Conservation (phyloP, 2,888 invertebrate species). For the Heliconius aoede region DNA sequence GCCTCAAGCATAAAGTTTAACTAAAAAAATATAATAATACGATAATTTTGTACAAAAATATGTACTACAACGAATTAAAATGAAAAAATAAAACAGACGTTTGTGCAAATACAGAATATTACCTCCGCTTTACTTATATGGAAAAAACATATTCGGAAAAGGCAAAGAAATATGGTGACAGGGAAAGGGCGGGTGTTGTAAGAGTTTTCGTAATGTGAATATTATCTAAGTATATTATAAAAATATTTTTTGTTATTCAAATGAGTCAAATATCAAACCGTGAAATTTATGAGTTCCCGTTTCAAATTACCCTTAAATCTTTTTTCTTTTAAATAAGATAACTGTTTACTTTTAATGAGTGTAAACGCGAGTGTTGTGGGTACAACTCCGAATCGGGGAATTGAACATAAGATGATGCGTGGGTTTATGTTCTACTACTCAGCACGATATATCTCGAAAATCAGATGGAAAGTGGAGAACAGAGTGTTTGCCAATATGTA, state of each 20-base stretch:
- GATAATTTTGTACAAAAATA: not conserved
- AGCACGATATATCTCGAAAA: too few species aligned
- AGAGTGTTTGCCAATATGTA: not conserved
- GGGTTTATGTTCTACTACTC: too few species aligned
- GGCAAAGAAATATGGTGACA: constrained; percentile 32
- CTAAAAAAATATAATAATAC: not conserved
- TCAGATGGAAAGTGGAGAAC: not conserved
- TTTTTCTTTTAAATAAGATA: too few species aligned
- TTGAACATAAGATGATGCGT: too few species aligned
- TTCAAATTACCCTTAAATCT: not conserved
- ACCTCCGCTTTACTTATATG: not conserved
- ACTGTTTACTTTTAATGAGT: too few species aligned
- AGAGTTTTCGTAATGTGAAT: constrained; percentile 26
- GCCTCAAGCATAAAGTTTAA: not conserved
- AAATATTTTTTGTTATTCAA: not conserved
- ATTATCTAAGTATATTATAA: constrained; percentile 11
- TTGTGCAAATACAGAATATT: constrained; percentile 13
- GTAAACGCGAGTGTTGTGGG: too few species aligned
- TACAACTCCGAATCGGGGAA: too few species aligned
- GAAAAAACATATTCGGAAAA: constrained; percentile 10
- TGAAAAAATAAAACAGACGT: not conserved
- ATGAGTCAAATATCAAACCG: not conserved
- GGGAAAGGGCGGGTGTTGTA: constrained; percentile 28
- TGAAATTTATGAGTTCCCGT: too few species aligned
- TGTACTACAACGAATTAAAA: constrained; percentile 3